Base-by-base conservation (phyloP, 2,888 invertebrate species). In the Cephus nigrinus region DNA sequence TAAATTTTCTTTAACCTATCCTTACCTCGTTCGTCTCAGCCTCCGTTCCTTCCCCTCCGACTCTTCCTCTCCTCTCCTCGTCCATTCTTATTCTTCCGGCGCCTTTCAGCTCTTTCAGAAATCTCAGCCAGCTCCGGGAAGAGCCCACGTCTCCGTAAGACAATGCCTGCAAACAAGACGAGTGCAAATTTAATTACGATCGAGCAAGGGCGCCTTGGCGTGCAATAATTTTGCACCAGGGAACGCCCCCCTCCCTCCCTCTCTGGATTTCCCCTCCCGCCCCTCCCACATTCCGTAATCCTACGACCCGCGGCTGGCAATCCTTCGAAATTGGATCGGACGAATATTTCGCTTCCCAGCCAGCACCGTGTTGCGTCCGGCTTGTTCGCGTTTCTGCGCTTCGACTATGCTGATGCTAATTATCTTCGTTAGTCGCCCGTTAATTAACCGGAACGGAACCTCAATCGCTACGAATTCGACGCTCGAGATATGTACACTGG, bases 191-290 rank as follows among this genome's bases (percentile, higher is more conserved):
- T 75, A 77, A 77, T 77, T 77, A 77, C 77, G 69, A 74, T 77
- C 69, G 74, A 75, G 74, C 77, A 77, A 40, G 74, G 81, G 73
- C 75, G 76, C 76, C 76, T 79, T 73, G 76, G 76, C 15, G 40
- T 81, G 86, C 84, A 84, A 86, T 86, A 87, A 87, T 87, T 86
- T 84, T 86, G 85, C 82, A 79, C 73, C 79, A 76, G 80, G 81
- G 80, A 80, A 82, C 79, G 77, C 79, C 78, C 73, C 74, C 40
- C 12, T 12, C 36, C 12, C 12, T 12, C 36, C 1, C 4, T 69
- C 69, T 1, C 31, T n/a, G 35, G 35, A 35, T 35, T 23, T 69
- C 30, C 74, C 74, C 76, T 75, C 78, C 77, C 78, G 74, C 76
- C 80, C 74, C 75, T 40, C n/a, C 30, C 11, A 69, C 30, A 69